Conservation (phyloP, 2,113 vertebrate genomes). For the Serilophus lunatus region DNA sequence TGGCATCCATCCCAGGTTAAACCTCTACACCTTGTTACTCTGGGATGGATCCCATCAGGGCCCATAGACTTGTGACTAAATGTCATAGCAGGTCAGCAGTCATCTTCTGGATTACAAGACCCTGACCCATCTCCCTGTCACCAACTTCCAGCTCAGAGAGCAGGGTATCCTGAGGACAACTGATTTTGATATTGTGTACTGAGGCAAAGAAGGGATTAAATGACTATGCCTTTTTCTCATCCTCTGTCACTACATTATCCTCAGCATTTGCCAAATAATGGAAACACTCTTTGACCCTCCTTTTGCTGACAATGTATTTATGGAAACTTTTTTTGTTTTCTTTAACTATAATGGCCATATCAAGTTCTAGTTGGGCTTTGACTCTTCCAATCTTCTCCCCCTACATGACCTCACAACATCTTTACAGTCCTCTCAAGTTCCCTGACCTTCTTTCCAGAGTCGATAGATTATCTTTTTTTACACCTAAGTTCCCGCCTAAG, state of each 20-base stretch:
- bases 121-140: neutral
- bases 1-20: too few species aligned
- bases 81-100: neutral
- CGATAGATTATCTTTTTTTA: neutral
- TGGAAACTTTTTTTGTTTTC: neutral
- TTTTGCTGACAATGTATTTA: neutral
- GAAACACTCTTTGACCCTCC: neutral
- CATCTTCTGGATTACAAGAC: neutral
- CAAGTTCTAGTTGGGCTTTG: neutral
- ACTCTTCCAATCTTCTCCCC: neutral
- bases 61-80: neutral
- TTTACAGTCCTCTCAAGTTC: too few species aligned
- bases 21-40: too few species aligned
- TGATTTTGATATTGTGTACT: neutral
- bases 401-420: neutral
- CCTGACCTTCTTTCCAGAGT: neutral
- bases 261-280: neutral
- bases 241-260: too few species aligned
- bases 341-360: neutral
- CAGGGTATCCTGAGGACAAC: neutral
- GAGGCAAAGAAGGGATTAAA: neutral
- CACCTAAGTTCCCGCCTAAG: fast-evolving
- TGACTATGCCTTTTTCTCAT: neutral
- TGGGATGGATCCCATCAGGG: neutral
- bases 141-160: neutral